Conservation (phyloP, 2,113 vertebrate genomes). For the Forbesichthys agassizii region DNA sequence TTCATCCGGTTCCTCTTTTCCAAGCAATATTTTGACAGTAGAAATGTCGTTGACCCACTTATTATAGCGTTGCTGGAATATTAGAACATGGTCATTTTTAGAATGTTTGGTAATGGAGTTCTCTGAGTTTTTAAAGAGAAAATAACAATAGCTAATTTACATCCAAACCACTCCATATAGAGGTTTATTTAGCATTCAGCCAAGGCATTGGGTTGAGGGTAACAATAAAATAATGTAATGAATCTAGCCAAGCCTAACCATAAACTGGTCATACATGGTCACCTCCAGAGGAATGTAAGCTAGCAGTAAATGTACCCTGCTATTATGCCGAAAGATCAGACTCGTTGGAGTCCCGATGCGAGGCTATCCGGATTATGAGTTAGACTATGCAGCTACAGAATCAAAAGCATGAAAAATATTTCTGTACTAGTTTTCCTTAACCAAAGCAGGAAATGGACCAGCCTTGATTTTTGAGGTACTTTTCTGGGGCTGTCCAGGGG, state of each 20-base stretch:
- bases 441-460: slow-evolving; percentile 51
- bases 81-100: neutral
- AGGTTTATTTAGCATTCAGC: slow-evolving; percentile 9
- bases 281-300: slow-evolving; percentile 66
- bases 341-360: slow-evolving; percentile 35
- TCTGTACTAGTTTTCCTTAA: slow-evolving; percentile 45
- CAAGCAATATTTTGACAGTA: slow-evolving; percentile 47
- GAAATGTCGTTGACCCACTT: slow-evolving; percentile 44
- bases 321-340: slow-evolving; percentile 43
- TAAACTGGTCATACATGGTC: slow-evolving; percentile 22
- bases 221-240: slow-evolving; percentile 51
- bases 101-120: neutral
- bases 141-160: neutral
- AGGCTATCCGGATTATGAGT: slow-evolving; percentile 44
- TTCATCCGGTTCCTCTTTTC: slow-evolving; percentile 59
- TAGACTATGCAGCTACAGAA: slow-evolving; percentile 40
- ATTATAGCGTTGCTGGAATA: neutral
- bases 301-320: slow-evolving; percentile 47
- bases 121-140: slow-evolving; percentile 12
- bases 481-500: slow-evolving; percentile 11
- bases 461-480: slow-evolving; percentile 23
- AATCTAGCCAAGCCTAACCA: slow-evolving; percentile 29
- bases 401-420: slow-evolving; percentile 65
- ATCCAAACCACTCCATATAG: slow-evolving; percentile 15
- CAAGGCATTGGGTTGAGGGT: slow-evolving; percentile 26